Evolutionary conservation across 2,888 invertebrate species (phyloP).

Genomic region (Euzetes globulus): DNA sequence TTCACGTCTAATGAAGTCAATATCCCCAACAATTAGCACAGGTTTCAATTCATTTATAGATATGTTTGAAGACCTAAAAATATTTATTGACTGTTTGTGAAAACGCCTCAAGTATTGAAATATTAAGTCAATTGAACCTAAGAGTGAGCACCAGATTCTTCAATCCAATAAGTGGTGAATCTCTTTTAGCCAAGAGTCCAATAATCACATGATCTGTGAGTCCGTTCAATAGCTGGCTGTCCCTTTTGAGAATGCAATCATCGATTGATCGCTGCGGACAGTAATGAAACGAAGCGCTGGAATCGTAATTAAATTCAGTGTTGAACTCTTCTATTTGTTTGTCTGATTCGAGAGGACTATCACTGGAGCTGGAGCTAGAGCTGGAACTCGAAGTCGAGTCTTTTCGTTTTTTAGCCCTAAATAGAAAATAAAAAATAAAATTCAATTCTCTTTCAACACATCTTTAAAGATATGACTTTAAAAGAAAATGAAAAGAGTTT

Average conservation of each 20-base stretch:
- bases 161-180: constrained; percentile 94
- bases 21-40: constrained; percentile 97
- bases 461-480: not conserved
- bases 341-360: not conserved
- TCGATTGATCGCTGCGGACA: constrained; percentile 92
- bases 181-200: constrained; percentile 98
- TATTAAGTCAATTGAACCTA: constrained; percentile 42
- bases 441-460: not conserved
- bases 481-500: not conserved
- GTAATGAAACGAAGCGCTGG: constrained; percentile 99
- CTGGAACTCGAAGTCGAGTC: constrained; percentile 1
- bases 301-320: constrained; percentile 97
- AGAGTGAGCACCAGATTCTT: constrained; percentile 98
- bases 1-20: constrained; percentile 94
- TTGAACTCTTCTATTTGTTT: constrained; percentile 55
- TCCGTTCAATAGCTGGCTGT: constrained; percentile 98
- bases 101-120: not conserved
- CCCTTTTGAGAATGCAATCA: constrained; percentile 96
- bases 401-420: not conserved
- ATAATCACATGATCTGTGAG: constrained; percentile 97
- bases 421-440: not conserved
- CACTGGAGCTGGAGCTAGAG: not conserved
- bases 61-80: constrained; percentile 83
- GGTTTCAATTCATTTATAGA: constrained; percentile 99
- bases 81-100: not conserved